phyloP scores from a whole-genome alignment of 1,140 invertebrate species.

The Pseudomyrmex sp. region DNA sequence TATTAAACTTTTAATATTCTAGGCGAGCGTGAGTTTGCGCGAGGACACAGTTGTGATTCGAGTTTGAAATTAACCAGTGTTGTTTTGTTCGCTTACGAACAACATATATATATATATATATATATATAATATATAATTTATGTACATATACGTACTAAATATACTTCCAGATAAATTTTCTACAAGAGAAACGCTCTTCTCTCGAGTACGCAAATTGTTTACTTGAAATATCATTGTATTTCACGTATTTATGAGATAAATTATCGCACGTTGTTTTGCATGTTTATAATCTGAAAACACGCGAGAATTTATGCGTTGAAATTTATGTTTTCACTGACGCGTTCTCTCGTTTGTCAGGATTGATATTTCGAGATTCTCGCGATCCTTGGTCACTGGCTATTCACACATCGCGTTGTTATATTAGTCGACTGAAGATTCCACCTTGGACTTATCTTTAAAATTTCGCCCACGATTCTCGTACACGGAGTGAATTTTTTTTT shows the following conservation, averaged over 20 bases:
- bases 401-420: background rate
- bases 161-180: background rate
- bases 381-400: background rate
- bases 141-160: conserved; percentile 1
- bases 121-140: too few relatives aligned
- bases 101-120: background rate
- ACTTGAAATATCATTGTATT: conserved; percentile 2
- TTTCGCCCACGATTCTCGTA: too few relatives aligned
- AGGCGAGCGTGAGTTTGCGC: conserved; percentile 16
- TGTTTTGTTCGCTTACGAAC: conserved; percentile 2
- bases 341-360: background rate
- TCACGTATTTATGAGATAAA: background rate
- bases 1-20: conserved; percentile 58
- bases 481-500: too few relatives aligned
- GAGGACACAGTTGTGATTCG: conserved; percentile 30
- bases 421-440: background rate
- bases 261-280: background rate
- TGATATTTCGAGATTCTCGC: background rate
- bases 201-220: conserved; percentile 8
- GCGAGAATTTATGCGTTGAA: background rate
- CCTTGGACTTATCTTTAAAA: too few relatives aligned
- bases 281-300: background rate
- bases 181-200: background rate
- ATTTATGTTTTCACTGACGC: background rate
- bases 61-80: conserved; percentile 49